Conservation (phyloP, 92 coral and sea anemone genomes). For the Chrysogorgia sp. region DNA sequence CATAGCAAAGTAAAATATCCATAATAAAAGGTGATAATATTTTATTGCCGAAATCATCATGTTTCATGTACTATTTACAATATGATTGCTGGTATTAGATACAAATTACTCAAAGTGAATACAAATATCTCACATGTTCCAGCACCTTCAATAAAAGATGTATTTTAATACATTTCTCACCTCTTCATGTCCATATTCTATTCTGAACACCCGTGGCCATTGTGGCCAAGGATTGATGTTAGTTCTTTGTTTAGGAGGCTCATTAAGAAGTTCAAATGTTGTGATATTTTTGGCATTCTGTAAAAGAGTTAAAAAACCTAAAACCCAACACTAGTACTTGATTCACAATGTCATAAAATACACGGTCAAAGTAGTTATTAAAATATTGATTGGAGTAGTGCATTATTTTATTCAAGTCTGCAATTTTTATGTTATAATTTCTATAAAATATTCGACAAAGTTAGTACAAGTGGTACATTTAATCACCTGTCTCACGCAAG, state of each 20-base stretch:
- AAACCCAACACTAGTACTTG: neutral
- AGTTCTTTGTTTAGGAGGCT: constrained; percentile 75
- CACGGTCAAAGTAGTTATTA: no score
- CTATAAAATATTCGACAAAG: neutral
- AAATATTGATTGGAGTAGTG: no score
- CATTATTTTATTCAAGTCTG: no score
- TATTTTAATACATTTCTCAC: constrained; percentile 29
- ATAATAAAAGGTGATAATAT: no score
- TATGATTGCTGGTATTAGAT: no score
- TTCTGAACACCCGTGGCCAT: constrained; percentile 92
- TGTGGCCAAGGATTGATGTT: constrained; percentile 84
- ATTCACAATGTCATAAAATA: no score
- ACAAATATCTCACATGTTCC: constrained; percentile 4
- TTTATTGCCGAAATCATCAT: no score
- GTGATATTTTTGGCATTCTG: constrained; percentile 95
- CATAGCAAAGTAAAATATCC: neutral
- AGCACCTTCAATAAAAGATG: neutral
- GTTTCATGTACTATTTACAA: no score
- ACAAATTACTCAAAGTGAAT: no score
- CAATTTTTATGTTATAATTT: neutral
- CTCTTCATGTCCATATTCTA: constrained; percentile 99
- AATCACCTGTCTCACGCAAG: constrained; percentile 87
- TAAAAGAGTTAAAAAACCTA: neutral
- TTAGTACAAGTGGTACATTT: neutral
- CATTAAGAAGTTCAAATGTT: constrained; percentile 82